Percentiles rank a stretch among this genome's conserved stretches.
phyloP scores from a whole-genome alignment of 2,888 invertebrate genomes.

The Marronus borbonicus region DNA sequence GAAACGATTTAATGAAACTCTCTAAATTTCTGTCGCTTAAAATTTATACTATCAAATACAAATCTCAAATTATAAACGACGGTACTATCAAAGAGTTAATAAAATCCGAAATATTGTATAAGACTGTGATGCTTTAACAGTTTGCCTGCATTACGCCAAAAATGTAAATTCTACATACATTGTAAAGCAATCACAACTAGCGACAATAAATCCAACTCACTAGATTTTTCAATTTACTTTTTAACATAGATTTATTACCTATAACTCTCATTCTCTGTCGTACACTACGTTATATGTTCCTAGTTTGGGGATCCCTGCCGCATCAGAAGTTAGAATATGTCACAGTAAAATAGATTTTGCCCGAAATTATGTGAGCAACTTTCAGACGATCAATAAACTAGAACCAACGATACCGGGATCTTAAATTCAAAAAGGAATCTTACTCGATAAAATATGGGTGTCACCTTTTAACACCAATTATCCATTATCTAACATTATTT shows the following conservation, averaged over 20 bases:
- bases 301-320: conserved; percentile 31
- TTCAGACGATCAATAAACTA: conserved; percentile 22
- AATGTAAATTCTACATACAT: background rate
- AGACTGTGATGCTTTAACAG: no score
- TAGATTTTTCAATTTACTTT: conserved; percentile 43
- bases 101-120: no score
- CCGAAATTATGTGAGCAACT: conserved; percentile 8
- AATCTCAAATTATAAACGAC: no score
- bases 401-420: conserved; percentile 8
- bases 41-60: no score
- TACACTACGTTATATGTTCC: conserved; percentile 19
- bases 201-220: conserved; percentile 28
- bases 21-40: no score
- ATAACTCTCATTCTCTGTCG: conserved; percentile 6
- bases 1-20: no score
- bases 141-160: no score
- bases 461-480: no score
- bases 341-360: conserved; percentile 19
- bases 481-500: no score
- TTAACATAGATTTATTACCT: background rate
- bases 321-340: conserved; percentile 10
- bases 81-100: no score
- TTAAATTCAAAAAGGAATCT: background rate
- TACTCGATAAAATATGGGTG: no score
- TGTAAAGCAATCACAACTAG: background rate